Evolutionary conservation across 2,113 vertebrate species (phyloP), one percentile per base, ranked within the genome.

Genomic region (Symphodus melops): DNA sequence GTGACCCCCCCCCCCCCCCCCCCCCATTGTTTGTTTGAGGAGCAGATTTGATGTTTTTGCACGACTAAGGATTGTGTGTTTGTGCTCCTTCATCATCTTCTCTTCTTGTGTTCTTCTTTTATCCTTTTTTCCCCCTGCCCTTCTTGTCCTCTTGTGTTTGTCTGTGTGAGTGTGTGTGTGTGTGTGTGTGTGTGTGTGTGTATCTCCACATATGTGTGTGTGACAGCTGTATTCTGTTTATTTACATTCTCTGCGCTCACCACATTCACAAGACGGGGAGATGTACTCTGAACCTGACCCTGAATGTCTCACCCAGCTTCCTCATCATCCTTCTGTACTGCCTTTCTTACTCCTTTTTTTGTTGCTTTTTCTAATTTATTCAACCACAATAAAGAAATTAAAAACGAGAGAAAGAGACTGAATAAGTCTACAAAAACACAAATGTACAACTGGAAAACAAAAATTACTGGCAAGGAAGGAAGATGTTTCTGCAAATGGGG

Each of bases 201-300:
- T 66, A 72, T 82, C 61, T 76, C 71, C 67, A 53, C 19, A 8
- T 75, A 56, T 57, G 72, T 79, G 75, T 75, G 81, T 76, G 67
- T 84, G 87, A 83, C 89, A 91, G 85, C 88, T 90, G 90, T 76
- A 72, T 61, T 73, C 67, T 89, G 87, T 91, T 91, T 91, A 84
- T 86, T 92, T 84, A 77, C 77, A 33, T 87, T 86, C 75, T 68
- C 75, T 72, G 39, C 0, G 17, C 75, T 72, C 74, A 57, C 65
- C 66, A 67, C 79, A 83, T 88, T 88, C 76, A 86, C 85, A 88
- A 79, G 68, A 51, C 77, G 76, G 75, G 81, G 68, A 82, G 75
- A 82, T 75, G 79, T 80, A 82, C 60, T 21, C 67, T 72, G 79
- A 91, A 78, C 83, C 72, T 88, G 87, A 86, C 86, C 87, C 69